Evolutionary conservation across 2,113 vertebrate genomes (phyloP), one percentile per base, ranked within the genome.

Genomic region (Pungitius pungitius): DNA sequence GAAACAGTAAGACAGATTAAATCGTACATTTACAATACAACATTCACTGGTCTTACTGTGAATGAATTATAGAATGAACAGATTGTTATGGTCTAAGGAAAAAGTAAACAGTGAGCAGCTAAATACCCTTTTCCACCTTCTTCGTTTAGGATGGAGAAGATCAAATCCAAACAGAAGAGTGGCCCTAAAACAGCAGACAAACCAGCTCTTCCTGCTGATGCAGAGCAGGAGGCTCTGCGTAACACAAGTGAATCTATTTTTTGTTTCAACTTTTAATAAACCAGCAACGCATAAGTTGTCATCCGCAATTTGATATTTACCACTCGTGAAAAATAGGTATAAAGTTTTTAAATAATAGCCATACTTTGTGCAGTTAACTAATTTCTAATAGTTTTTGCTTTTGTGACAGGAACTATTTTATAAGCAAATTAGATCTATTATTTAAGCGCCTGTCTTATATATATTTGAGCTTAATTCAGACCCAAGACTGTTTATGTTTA

Each of bases 111-210:
- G 10, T n/a, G 20, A 67, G 22, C 12, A 40, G 58, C 70, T 18
- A 26, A 52, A 33, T 18, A 40, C 13, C 14, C 13, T 63, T n/a
- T 63, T 64, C 6, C 7, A 1, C 30, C 9, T 13, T 85, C 73
- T 84, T 59, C 67, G 78, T 82, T n/a, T 43, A 94, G 93, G 80
- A 94, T 95, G 92, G 94, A 96, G 73, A 89, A 85, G 82, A 95
- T 93, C 68, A 94, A 93, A 90, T 85, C 73, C 2, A 93, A 94
- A 83, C 89, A 93, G 81, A 93, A 90, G 78, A 73, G 83, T 75
- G 75, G 20, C 17, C 85, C 90, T 17, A 70, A 47, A 17, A 30
- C 60, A 58, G 13, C 52, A 47, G 64, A 64, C 6, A 55, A 71
- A 77, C 30, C 70, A 47, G 67, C 6, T 57, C 26, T 59, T 63